Conservation (phyloP, 2,797 vertebrate genomes). For the Glossophaga mutica region DNA sequence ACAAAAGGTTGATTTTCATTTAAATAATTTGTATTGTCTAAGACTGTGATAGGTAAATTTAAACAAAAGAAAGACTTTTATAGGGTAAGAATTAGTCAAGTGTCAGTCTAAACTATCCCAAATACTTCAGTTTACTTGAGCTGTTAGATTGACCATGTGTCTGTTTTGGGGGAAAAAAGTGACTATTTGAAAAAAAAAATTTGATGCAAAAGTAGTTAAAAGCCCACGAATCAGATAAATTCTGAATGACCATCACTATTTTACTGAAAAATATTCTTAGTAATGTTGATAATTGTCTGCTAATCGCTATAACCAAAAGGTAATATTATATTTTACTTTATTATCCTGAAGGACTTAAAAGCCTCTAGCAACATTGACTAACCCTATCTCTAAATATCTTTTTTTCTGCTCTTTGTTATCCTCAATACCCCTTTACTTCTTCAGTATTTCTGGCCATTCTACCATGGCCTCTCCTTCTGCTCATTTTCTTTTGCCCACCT, state of each 20-base stretch:
- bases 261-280: background rate
- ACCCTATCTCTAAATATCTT: background rate
- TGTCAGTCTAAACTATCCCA: background rate
- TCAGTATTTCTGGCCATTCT: background rate
- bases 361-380: background rate
- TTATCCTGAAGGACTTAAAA: background rate
- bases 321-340: background rate
- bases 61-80: background rate
- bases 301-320: background rate
- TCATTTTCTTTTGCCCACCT: background rate
- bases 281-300: background rate
- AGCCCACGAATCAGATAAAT: background rate
- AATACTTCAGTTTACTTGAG: background rate
- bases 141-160: background rate
- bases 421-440: background rate
- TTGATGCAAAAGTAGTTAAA: background rate
- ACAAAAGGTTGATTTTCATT: background rate
- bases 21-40: background rate
- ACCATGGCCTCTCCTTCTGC: background rate
- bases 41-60: background rate
- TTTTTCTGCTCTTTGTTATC: background rate
- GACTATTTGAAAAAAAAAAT: background rate
- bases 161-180: background rate
- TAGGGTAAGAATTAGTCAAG: background rate
- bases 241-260: background rate